phyloP scores from a whole-genome alignment of 2,113 vertebrate species.

The Trachemys scripta region DNA sequence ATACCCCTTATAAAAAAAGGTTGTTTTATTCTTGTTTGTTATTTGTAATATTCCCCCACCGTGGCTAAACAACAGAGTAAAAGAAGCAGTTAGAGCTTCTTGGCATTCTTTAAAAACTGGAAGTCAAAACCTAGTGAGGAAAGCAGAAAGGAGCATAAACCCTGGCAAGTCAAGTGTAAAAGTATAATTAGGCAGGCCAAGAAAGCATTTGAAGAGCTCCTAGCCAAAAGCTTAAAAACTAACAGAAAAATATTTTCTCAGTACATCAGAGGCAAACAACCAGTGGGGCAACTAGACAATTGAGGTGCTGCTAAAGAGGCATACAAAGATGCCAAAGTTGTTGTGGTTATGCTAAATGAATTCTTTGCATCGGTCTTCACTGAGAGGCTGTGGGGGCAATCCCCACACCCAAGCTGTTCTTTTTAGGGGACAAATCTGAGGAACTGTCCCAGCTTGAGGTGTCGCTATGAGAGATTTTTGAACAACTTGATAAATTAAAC shows the following conservation, averaged over 20 bases:
- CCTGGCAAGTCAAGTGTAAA: not conserved
- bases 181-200: not conserved
- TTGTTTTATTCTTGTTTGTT: not conserved
- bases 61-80: not conserved
- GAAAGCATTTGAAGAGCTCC: not conserved
- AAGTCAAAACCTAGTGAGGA: not conserved
- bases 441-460: not conserved
- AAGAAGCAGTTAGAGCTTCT: not conserved
- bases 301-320: not conserved
- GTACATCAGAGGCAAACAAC: not conserved
- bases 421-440: not conserved
- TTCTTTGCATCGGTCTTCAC: not conserved
- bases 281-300: not conserved
- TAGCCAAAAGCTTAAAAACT: not conserved
- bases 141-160: not conserved
- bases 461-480: not conserved
- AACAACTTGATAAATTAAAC: not conserved
- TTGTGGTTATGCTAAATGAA: not conserved
- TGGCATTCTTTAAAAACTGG: not conserved
- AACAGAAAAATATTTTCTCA: not conserved
- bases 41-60: not conserved
- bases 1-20: not conserved
- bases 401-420: too few relatives aligned
- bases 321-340: not conserved
- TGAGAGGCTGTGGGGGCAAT: not conserved